Conservation (phyloP, 2,113 vertebrate genomes). For the Myocastor coypus region DNA sequence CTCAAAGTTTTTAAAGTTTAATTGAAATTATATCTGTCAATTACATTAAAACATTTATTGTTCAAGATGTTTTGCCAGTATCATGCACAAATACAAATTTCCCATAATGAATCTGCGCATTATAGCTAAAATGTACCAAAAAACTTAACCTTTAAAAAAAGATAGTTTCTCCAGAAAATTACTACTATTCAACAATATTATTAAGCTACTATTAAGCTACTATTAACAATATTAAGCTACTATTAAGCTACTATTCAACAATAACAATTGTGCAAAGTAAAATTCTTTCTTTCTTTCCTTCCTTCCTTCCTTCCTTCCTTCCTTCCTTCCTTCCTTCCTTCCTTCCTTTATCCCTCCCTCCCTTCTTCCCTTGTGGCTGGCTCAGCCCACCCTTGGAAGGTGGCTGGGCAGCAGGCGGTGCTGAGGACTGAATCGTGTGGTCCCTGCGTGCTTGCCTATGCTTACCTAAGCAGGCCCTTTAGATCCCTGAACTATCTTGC, state of each 20-base stretch:
- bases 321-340: no score
- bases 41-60: conserved; percentile 36
- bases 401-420: no score
- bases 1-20: conserved; percentile 38
- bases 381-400: no score
- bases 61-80: not conserved
- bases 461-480: no score
- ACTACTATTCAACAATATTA: no score
- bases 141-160: not conserved
- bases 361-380: no score
- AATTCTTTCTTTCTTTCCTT: not conserved
- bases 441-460: no score
- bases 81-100: not conserved
- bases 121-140: not conserved
- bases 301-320: no score
- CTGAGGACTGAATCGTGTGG: no score
- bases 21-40: not conserved
- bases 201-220: not conserved
- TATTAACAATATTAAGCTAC: not conserved
- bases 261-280: not conserved
- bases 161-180: not conserved
- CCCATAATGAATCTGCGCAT: not conserved
- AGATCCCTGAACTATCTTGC: no score
- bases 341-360: no score
- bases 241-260: not conserved